Conservation (phyloP, 2,797 vertebrate species). For the Bovichtus variegatus region DNA sequence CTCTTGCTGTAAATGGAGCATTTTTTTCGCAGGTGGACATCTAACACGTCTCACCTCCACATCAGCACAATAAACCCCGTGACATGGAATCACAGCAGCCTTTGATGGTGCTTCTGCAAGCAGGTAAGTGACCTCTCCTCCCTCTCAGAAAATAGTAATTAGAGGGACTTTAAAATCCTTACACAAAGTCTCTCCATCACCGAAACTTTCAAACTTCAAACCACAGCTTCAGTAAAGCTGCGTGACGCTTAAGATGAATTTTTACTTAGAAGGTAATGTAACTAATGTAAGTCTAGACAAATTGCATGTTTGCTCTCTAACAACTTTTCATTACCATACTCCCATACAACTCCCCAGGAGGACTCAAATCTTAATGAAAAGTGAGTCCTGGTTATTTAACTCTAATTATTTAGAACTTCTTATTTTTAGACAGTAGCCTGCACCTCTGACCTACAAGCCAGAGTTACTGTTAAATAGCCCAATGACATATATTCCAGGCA, state of each 20-base stretch:
- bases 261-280: background rate
- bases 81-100: conserved; percentile 16
- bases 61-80: conserved; percentile 23
- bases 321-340: background rate
- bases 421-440: background rate
- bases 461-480: conserved; percentile 23
- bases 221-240: background rate
- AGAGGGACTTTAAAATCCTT: conserved; percentile 1
- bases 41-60: conserved; percentile 26
- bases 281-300: background rate
- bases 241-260: background rate
- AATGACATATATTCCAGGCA: conserved; percentile 27
- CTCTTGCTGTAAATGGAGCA: conserved; percentile 19
- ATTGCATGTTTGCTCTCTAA: background rate
- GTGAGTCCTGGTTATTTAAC: background rate
- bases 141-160: conserved; percentile 40
- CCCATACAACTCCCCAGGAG: background rate
- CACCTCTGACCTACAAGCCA: conserved; percentile 18
- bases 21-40: conserved; percentile 29
- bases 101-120: conserved; percentile 45
- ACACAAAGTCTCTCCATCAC: conserved; percentile 1
- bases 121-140: conserved; percentile 32
- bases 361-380: background rate
- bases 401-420: background rate
- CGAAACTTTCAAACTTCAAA: background rate